A percentile compares a stretch with the other conserved stretches of the same genome.
Conservation (phyloP, 2,888 invertebrate genomes). For the Idaea biselata region DNA sequence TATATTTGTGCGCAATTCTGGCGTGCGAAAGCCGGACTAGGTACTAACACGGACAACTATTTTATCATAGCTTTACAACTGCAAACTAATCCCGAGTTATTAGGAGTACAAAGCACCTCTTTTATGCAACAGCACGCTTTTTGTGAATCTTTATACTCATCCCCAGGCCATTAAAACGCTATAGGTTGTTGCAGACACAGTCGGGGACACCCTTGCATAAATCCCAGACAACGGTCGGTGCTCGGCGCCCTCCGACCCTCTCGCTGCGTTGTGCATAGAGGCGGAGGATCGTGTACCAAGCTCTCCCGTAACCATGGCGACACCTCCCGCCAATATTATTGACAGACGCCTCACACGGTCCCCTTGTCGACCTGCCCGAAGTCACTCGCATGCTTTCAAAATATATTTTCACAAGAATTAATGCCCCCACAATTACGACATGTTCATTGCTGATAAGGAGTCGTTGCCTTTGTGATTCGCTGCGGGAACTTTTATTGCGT, state of each 20-base stretch:
- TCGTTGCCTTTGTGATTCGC: conserved; percentile 48
- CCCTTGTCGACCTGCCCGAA: conserved; percentile 7
- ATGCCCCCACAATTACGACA: conserved; percentile 53
- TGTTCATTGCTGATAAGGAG: conserved; percentile 68
- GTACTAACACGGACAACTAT: background rate
- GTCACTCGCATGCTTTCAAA: conserved; percentile 51
- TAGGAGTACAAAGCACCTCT: conserved; percentile 15
- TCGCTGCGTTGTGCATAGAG: conserved; percentile 51
- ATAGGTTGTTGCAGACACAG: conserved; percentile 29
- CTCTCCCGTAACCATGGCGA: conserved; percentile 72
- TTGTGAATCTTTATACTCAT: conserved; percentile 22
- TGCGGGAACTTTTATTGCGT: conserved; percentile 46
- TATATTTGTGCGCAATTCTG: too few species aligned
- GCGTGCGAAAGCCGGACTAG: background rate
- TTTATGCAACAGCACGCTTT: conserved; percentile 26
- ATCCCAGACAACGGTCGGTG: conserved; percentile 59
- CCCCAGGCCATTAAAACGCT: conserved; percentile 25
- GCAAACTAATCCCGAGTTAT: conserved; percentile 12
- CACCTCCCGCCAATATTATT: conserved; percentile 69
- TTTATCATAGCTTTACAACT: background rate
- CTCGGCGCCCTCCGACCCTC: conserved; percentile 59
- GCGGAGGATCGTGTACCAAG: conserved; percentile 57
- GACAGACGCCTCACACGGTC: conserved; percentile 65
- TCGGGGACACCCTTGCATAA: conserved; percentile 53
- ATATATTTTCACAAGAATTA: conserved; percentile 66